Evolutionary conservation across 2,888 invertebrate species (phyloP), one percentile per base, ranked within the genome.

Genomic region (Eilema depressum): DNA sequence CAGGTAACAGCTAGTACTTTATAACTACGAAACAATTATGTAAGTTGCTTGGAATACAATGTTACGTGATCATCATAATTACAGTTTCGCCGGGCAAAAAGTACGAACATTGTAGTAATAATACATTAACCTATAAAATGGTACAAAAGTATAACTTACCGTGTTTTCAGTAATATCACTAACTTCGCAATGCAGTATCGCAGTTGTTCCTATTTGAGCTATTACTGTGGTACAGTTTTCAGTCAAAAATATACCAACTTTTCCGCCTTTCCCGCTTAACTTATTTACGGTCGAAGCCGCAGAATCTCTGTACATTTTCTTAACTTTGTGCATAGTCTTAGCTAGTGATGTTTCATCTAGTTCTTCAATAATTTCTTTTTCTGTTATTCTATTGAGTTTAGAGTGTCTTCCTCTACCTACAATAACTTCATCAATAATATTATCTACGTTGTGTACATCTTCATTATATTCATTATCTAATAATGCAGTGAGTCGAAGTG

Each of bases 141-240:
- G 1, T 25, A 25, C 33, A 14, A 57, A 66, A 57, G 11, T 25
- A 33, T 25, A 33, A 66, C 96, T 95, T 88, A 96, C 96, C 92
- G 96, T 96, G 81, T 96, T 96, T 85, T 96, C 96, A 57, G 96
- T 96, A 66, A 96, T 96, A 82, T 96, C 96, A 80, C 96, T 96
- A 86, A 96, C 96, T 95, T 96, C 96, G 87, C 96, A 96, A 84
- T 96, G 96, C 69, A 96, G 86, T 79, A 96, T 91, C 37, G 96
- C 96, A 20, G 96, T 96, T 12, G 96, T 96, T 68, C 96, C 96
- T 82, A 96, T 96, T 90, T 96, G 96, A 72, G 96, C 96, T 88
- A 96, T 92, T 78, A 96, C 96, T 75, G 96, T 95, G n/a, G 96
- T 96, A 90, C 96, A 96, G 88, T 96, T 96, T 71, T 96, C 96